Evolutionary conservation across 2,113 vertebrate species (phyloP).

Genomic region (Ceyx margarethae): DNA sequence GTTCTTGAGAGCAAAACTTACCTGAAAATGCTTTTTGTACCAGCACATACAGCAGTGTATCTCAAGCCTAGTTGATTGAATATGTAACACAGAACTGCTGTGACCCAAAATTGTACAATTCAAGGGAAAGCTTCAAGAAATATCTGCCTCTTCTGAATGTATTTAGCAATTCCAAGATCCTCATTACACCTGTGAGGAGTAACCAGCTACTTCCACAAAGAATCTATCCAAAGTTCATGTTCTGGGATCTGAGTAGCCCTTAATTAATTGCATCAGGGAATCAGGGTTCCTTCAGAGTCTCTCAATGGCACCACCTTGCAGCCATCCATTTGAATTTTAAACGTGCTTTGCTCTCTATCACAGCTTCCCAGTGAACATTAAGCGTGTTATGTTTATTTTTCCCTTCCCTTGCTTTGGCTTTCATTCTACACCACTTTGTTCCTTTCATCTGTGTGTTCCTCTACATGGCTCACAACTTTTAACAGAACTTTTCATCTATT

Average conservation of each 20-base stretch:
- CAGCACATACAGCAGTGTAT: neutral
- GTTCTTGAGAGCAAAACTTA: neutral
- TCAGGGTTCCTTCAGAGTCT: neutral
- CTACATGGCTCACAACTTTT: neutral
- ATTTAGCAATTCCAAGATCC: neutral
- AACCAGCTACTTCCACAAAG: neutral
- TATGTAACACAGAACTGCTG: neutral
- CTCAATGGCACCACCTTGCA: neutral
- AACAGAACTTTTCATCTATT: neutral
- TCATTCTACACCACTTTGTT: neutral
- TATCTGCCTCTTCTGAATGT: neutral
- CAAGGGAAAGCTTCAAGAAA: neutral
- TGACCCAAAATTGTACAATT: neutral
- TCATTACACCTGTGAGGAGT: neutral
- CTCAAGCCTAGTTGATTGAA: neutral
- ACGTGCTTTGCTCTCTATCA: neutral
- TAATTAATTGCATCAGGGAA: neutral
- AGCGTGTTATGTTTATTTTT: neutral
- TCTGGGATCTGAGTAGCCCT: neutral
- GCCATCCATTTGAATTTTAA: neutral
- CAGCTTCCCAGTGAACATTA: neutral
- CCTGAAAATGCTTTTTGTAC: neutral
- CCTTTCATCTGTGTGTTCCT: neutral
- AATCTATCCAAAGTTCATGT: neutral
- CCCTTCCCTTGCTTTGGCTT: neutral